A percentile compares a stretch with the other conserved stretches of the same genome.
Evolutionary conservation across 2,113 vertebrate species (phyloP).

Genomic region (Zosterops lateralis): DNA sequence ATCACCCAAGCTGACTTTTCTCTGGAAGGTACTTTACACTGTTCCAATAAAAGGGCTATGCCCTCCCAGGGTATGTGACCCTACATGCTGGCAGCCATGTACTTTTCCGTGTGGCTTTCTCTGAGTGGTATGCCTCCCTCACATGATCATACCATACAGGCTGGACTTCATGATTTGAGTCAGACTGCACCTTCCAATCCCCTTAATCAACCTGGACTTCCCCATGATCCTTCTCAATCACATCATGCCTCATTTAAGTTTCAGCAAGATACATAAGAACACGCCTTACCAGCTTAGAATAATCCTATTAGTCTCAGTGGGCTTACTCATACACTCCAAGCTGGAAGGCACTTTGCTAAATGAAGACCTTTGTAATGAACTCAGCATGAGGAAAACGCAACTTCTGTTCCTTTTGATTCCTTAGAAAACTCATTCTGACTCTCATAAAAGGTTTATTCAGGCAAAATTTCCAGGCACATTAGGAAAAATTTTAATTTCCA

Average conservation of each 20-base stretch:
- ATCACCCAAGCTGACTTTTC: neutral
- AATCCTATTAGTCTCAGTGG: neutral
- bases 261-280: neutral
- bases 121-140: neutral
- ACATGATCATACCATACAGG: accelerated
- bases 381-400: neutral
- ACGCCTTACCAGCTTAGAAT: neutral
- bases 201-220: neutral
- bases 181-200: neutral
- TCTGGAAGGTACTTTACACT: neutral
- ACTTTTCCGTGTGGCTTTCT: neutral
- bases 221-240: neutral
- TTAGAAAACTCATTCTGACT: neutral
- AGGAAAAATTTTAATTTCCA: neutral
- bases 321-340: neutral
- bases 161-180: neutral
- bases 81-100: accelerated
- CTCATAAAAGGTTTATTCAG: neutral
- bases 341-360: neutral
- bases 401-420: slow-evolving; percentile 9
- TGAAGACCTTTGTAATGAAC: neutral
- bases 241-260: neutral
- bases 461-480: neutral
- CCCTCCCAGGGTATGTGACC: neutral
- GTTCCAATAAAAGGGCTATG: neutral